phyloP scores from a whole-genome alignment of 1,140 invertebrate genomes.

The Neodiprion pinetum region DNA sequence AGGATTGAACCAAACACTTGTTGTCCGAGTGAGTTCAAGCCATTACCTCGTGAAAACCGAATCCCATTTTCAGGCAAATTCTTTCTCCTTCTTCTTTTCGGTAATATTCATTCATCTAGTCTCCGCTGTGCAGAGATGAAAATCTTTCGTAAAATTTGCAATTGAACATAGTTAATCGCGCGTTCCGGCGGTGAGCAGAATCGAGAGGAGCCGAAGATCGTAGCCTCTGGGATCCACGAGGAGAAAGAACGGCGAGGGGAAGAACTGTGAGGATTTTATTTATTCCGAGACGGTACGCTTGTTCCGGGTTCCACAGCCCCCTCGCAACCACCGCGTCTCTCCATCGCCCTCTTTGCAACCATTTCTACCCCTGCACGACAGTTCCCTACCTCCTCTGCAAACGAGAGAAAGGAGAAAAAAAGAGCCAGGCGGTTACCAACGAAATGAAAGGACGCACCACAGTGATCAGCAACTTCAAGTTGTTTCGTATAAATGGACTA shows the following conservation, averaged over 20 bases:
- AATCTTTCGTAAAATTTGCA: neutral
- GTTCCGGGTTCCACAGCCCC: slow-evolving; percentile 37
- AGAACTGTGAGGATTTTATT: slow-evolving; percentile 40
- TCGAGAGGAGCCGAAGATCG: slow-evolving; percentile 33
- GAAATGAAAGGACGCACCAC: neutral
- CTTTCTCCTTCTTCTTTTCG: neutral
- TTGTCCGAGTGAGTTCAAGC: too few species aligned
- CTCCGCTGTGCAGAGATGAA: neutral
- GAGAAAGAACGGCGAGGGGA: neutral
- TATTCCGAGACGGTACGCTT: slow-evolving; percentile 50
- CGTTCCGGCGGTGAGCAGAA: slow-evolving; percentile 18
- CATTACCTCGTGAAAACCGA: neutral
- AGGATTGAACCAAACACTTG: too few species aligned
- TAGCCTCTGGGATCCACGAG: neutral
- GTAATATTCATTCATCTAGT: too few species aligned
- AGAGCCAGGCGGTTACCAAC: slow-evolving; percentile 35
- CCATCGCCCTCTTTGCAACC: slow-evolving; percentile 41
- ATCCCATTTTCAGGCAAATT: neutral
- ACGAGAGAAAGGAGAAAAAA: neutral
- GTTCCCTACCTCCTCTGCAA: slow-evolving; percentile 29
- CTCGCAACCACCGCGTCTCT: neutral
- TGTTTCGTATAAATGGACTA: too few species aligned
- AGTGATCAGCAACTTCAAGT: too few species aligned
- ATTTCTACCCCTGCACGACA: slow-evolving; percentile 33
- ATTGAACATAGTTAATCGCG: neutral